Percentiles rank a stretch among this genome's conserved stretches.
Evolutionary conservation across 2,113 vertebrate species (phyloP).

Genomic region (Puma concolor): DNA sequence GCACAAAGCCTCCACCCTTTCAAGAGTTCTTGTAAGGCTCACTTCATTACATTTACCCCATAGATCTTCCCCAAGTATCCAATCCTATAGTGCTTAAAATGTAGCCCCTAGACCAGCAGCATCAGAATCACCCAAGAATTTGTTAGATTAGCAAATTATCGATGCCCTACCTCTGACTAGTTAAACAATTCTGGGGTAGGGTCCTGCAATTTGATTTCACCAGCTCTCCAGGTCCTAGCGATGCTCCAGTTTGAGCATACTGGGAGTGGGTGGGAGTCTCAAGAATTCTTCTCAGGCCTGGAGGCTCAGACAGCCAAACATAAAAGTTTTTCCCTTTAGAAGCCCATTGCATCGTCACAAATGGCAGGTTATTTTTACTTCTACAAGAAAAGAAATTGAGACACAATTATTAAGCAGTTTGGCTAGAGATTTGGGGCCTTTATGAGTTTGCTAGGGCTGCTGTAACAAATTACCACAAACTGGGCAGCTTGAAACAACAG

Average conservation of each 20-base stretch:
- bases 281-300: background rate
- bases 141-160: background rate
- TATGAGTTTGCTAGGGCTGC: background rate
- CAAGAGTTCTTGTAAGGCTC: background rate
- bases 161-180: background rate
- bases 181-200: rapidly evolving
- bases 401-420: background rate
- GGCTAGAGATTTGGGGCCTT: background rate
- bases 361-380: background rate
- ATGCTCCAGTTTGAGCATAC: background rate
- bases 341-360: background rate
- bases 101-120: background rate
- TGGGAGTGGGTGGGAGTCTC: too few relatives aligned
- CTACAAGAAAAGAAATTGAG: background rate
- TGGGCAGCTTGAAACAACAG: background rate
- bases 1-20: background rate
- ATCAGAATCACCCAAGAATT: background rate
- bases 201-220: background rate
- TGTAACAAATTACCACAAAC: background rate
- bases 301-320: background rate
- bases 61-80: background rate
- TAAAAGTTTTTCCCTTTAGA: background rate
- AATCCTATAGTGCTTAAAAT: background rate
- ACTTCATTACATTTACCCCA: background rate
- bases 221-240: background rate